A percentile compares a stretch with the other conserved stretches of the same genome.
phyloP scores from a whole-genome alignment of 2,797 vertebrate genomes.

The Helostoma temminkii region DNA sequence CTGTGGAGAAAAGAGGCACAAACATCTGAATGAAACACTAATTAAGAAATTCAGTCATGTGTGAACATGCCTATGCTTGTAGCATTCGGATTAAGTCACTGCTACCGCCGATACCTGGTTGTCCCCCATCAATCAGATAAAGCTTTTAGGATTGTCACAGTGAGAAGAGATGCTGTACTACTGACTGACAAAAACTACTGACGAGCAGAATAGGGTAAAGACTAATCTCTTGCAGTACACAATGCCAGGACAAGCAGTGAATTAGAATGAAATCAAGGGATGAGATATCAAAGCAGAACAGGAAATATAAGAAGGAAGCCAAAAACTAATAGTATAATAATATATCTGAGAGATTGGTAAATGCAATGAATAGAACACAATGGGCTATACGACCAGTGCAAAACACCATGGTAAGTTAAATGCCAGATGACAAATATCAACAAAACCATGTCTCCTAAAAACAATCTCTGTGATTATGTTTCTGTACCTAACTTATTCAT shows the following conservation, averaged over 20 bases:
- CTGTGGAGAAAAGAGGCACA: constrained; percentile 46
- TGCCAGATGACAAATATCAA: too few species aligned
- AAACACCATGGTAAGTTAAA: too few species aligned
- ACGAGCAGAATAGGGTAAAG: neutral
- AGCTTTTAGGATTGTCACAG: constrained; percentile 23
- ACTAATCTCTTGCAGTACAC: neutral
- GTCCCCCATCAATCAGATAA: constrained; percentile 45
- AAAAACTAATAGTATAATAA: neutral
- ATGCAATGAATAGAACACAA: too few species aligned
- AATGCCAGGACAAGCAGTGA: neutral
- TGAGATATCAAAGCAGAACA: neutral
- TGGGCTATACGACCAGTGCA: too few species aligned
- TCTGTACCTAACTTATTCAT: too few species aligned
- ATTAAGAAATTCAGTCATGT: constrained; percentile 72
- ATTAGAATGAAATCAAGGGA: constrained; percentile 2
- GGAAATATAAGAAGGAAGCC: neutral
- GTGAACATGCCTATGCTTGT: constrained; percentile 55
- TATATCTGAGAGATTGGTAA: too few species aligned
- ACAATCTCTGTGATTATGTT: too few species aligned
- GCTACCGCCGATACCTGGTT: constrained; percentile 33
- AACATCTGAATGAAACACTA: constrained; percentile 62
- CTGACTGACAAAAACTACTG: neutral
- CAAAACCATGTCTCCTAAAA: too few species aligned
- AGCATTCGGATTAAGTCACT: constrained; percentile 63
- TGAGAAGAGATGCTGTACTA: constrained; percentile 6